phyloP scores from a whole-genome alignment of 2,797 vertebrate species.

The Neomorphus geoffroyi region DNA sequence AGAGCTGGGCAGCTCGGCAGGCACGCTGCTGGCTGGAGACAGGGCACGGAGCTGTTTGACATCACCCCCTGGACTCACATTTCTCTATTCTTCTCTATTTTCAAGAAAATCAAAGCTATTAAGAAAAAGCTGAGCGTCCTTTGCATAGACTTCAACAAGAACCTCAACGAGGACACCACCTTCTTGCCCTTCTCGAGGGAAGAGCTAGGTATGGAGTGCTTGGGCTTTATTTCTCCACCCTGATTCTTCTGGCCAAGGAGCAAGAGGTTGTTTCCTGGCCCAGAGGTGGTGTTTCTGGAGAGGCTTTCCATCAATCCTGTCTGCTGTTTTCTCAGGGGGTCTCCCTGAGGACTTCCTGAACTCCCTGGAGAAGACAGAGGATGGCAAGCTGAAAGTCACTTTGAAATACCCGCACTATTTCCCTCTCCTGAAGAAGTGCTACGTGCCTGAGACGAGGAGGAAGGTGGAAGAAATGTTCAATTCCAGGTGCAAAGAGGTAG shows the following conservation, averaged over 20 bases:
- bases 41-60: background rate
- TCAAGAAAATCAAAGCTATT: constrained; percentile 92
- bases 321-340: constrained; percentile 78
- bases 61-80: background rate
- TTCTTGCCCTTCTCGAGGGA: constrained; percentile 85
- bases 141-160: constrained; percentile 96
- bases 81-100: rapidly evolving
- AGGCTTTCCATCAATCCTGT: background rate
- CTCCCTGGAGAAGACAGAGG: constrained; percentile 87
- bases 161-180: constrained; percentile 94
- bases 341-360: constrained; percentile 94
- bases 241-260: background rate
- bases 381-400: constrained; percentile 88
- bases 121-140: constrained; percentile 92
- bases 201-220: constrained; percentile 81
- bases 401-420: constrained; percentile 98
- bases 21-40: background rate
- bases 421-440: constrained; percentile 95
- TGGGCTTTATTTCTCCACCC: rapidly evolving
- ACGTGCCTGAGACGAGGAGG: constrained; percentile 87
- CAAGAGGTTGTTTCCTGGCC: background rate
- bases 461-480: constrained; percentile 93
- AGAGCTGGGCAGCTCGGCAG: background rate
- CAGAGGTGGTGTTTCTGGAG: background rate
- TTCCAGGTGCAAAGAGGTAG: constrained; percentile 93